Conservation (phyloP, 92 coral and sea anemone species). For the Actinernus sp. region DNA sequence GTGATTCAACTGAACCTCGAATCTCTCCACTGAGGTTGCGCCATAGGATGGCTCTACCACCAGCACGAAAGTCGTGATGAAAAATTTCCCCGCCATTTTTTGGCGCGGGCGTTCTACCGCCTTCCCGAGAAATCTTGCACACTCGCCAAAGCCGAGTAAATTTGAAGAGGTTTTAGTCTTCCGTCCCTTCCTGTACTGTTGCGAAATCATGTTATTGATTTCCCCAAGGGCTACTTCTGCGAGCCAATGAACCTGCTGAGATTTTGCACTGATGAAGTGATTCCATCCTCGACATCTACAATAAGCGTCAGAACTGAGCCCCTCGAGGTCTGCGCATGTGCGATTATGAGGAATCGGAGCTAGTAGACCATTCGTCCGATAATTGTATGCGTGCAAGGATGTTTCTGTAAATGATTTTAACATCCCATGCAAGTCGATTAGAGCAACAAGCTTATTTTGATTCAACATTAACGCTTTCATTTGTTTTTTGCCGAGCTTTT, state of each 20-base stretch:
- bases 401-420: slow-evolving; percentile 7
- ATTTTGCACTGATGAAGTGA: slow-evolving; percentile 51
- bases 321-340: slow-evolving; percentile 86
- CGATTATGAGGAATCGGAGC: slow-evolving; percentile 78
- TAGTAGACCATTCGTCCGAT: slow-evolving; percentile 66
- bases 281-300: slow-evolving; percentile 94
- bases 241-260: slow-evolving; percentile 74
- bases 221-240: slow-evolving; percentile 89
- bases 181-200: slow-evolving; percentile 55
- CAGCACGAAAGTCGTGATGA: slow-evolving; percentile 69
- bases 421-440: slow-evolving; percentile 70
- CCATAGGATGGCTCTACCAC: slow-evolving; percentile 86
- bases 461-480: slow-evolving; percentile 70
- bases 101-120: slow-evolving; percentile 79
- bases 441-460: slow-evolving; percentile 77
- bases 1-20: slow-evolving; percentile 80
- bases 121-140: slow-evolving; percentile 87
- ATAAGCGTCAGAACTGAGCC: slow-evolving; percentile 73
- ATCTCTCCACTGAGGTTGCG: slow-evolving; percentile 70
- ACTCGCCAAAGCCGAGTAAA: slow-evolving; percentile 78
- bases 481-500: slow-evolving; percentile 66
- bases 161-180: slow-evolving; percentile 1
- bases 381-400: slow-evolving; percentile 3
- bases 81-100: slow-evolving; percentile 50
- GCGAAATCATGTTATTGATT: slow-evolving; percentile 82